Percentiles rank a stretch among this genome's conserved stretches.
Evolutionary conservation across 2,888 invertebrate genomes (phyloP).

Genomic region (Pseudococcus viburni): DNA sequence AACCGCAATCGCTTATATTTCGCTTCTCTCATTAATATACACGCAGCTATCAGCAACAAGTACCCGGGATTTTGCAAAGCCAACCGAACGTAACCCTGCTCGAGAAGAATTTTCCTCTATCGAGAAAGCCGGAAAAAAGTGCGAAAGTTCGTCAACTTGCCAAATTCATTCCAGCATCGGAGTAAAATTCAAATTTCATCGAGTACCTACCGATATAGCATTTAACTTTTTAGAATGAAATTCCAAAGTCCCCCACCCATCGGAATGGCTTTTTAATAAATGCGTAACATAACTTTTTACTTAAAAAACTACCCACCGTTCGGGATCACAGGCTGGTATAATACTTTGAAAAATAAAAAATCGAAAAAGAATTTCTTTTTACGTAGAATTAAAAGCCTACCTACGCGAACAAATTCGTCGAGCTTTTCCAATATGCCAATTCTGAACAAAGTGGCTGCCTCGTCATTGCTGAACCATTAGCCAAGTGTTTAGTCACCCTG

Average conservation of each 20-base stretch:
- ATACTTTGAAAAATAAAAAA: neutral
- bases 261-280: neutral
- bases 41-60: too few relatives aligned
- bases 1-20: neutral
- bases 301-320: constrained; percentile 7
- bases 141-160: constrained; percentile 15
- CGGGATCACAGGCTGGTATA: neutral
- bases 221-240: constrained; percentile 7
- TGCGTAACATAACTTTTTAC: constrained; percentile 38
- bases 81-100: too few relatives aligned
- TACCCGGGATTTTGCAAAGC: too few relatives aligned
- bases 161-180: neutral
- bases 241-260: neutral
- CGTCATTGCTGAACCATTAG: neutral
- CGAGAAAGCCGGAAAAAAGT: neutral
- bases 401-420: neutral
- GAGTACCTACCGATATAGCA: neutral
- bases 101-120: neutral
- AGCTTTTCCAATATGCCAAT: neutral
- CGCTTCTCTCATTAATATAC: neutral
- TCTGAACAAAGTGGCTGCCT: too few relatives aligned
- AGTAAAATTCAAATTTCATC: constrained; percentile 40
- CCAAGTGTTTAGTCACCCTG: neutral
- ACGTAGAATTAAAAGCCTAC: constrained; percentile 1
- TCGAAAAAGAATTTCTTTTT: neutral